Evolutionary conservation across 1,140 invertebrate species (phyloP).

Genomic region (Leptinotarsa undecemlineata): DNA sequence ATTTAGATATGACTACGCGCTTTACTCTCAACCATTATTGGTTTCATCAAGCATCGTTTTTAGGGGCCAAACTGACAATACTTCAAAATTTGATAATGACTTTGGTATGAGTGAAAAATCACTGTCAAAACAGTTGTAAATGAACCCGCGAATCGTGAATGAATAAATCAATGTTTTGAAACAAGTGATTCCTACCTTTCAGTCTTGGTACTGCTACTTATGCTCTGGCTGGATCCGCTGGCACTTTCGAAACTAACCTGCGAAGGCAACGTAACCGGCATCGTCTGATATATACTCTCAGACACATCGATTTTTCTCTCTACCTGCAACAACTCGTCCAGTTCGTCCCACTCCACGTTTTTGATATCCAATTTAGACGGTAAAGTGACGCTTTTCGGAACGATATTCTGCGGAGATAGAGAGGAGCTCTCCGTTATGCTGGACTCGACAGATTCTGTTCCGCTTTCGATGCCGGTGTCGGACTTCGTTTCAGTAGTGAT

Average conservation of each 20-base stretch:
- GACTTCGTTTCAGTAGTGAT: constrained; percentile 8
- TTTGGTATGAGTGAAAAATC: too few species aligned
- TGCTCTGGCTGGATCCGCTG: constrained; percentile 39
- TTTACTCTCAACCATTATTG: too few species aligned
- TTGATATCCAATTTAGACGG: constrained; percentile 71
- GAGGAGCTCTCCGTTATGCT: constrained; percentile 38
- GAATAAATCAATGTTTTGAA: too few species aligned
- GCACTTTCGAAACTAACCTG: constrained; percentile 57
- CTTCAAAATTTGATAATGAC: too few species aligned
- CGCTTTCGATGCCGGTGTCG: constrained; percentile 45
- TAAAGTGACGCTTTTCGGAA: constrained; percentile 63
- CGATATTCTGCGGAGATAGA: constrained; percentile 37
- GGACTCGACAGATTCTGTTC: constrained; percentile 43
- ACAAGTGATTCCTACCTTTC: constrained; percentile 32
- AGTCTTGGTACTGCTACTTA: constrained; percentile 35
- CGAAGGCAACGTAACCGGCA: constrained; percentile 68
- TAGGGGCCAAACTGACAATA: too few species aligned
- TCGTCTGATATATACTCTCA: constrained; percentile 72
- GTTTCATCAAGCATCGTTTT: too few species aligned
- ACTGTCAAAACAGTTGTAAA: too few species aligned
- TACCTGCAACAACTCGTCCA: constrained; percentile 71
- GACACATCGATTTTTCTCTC: constrained; percentile 68
- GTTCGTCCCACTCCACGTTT: constrained; percentile 70
- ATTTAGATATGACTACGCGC: too few species aligned
- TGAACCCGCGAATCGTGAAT: too few species aligned